These are phyloP conservation scores for Chironomus striatipennis DNA, from an alignment of 1,140 invertebrate genomes.

Conservation along the genomic window DNA sequence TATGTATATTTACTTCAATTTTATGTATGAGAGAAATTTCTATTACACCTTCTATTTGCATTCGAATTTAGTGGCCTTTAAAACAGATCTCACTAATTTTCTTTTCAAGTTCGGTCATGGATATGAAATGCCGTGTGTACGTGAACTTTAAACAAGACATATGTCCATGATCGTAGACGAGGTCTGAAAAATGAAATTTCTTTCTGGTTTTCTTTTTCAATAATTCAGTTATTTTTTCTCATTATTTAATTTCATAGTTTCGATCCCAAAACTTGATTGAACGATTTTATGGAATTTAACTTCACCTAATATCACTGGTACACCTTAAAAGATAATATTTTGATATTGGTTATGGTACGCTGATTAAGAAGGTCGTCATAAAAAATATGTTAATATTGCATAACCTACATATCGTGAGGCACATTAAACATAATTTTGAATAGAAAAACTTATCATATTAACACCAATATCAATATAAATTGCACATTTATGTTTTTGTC, in stretches of 20 bases:
- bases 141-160: not conserved
- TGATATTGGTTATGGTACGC: too few relatives aligned
- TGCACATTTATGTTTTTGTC: not conserved
- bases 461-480: not conserved
- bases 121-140: not conserved
- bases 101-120: not conserved
- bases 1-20: too few relatives aligned
- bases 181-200: too few relatives aligned
- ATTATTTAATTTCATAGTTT: too few relatives aligned
- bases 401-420: not conserved
- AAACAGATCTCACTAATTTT: not conserved
- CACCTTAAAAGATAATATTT: too few relatives aligned
- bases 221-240: too few relatives aligned
- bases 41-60: not conserved
- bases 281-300: too few relatives aligned
- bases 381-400: not conserved
- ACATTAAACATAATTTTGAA: not conserved
- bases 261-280: too few relatives aligned
- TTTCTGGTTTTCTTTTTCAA: too few relatives aligned
- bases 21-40: too few relatives aligned
- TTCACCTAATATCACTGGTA: too few relatives aligned
- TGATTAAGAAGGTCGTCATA: not conserved
- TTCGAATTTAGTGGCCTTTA: not conserved
- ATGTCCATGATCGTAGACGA: not conserved
- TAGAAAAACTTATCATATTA: not conserved